phyloP scores from a whole-genome alignment of 2,888 invertebrate genomes.

The Cacoxenus indagator region DNA sequence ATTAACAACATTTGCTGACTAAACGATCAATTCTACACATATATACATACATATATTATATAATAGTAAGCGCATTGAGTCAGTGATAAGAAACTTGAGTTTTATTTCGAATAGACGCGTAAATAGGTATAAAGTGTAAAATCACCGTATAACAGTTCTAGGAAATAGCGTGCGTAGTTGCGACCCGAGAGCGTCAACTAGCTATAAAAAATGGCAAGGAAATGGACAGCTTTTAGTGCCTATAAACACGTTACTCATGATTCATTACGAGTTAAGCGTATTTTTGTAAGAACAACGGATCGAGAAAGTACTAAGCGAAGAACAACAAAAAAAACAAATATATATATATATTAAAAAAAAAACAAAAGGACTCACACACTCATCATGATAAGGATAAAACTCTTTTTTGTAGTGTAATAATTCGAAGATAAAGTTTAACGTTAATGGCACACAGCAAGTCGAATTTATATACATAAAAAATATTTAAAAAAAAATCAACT shows the following conservation, averaged over 20 bases:
- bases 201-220: background rate
- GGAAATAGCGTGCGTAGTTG: background rate
- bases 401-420: conserved; percentile 30
- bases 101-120: no score
- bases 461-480: conserved; percentile 55
- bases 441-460: conserved; percentile 62
- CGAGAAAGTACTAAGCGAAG: background rate
- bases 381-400: conserved; percentile 27
- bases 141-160: no score
- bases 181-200: background rate
- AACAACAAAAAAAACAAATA: background rate
- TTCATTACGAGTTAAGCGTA: conserved; percentile 9
- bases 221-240: conserved; percentile 18
- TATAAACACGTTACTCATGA: conserved; percentile 3
- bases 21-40: background rate
- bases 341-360: background rate
- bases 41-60: background rate
- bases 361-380: background rate
- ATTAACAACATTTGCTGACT: background rate
- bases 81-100: background rate
- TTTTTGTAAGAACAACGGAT: conserved; percentile 7
- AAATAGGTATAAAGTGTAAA: no score
- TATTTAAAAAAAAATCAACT: conserved; percentile 28
- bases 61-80: background rate
- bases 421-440: conserved; percentile 36